phyloP scores from a whole-genome alignment of 2,113 vertebrate genomes.

The Athene noctua region DNA sequence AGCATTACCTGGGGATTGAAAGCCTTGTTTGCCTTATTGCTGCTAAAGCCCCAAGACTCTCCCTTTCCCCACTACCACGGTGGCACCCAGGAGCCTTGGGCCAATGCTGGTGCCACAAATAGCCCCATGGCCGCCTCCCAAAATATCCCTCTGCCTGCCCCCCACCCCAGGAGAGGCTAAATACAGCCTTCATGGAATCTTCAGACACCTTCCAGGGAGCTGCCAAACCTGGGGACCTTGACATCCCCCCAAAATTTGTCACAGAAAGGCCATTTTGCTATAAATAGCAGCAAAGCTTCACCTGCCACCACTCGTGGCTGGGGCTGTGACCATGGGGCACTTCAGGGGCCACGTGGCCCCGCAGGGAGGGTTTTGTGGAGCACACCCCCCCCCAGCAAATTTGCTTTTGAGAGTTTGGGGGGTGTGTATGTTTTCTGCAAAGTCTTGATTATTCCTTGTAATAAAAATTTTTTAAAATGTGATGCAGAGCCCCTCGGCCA shows the following conservation, averaged over 20 bases:
- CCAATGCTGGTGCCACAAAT: background rate
- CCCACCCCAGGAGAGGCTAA: background rate
- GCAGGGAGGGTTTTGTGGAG: rapidly evolving
- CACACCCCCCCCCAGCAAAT: background rate
- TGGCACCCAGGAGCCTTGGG: background rate
- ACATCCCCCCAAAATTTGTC: background rate
- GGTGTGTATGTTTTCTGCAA: background rate
- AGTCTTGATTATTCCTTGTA: background rate
- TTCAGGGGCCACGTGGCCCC: background rate
- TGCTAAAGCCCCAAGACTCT: background rate
- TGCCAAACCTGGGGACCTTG: background rate
- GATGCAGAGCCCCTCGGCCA: rapidly evolving
- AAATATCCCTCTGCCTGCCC: background rate
- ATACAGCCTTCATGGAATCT: background rate
- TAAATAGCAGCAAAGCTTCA: background rate
- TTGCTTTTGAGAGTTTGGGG: background rate
- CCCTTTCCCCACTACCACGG: rapidly evolving
- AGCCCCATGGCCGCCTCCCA: background rate
- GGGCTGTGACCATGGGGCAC: rapidly evolving
- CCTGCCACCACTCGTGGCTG: rapidly evolving
- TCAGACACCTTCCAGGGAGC: background rate
- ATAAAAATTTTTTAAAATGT: rapidly evolving
- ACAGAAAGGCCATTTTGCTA: background rate
- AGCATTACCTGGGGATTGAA: rapidly evolving
- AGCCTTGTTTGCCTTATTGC: background rate